Conservation (phyloP, 2,113 vertebrate genomes). For the Chionis minor region DNA sequence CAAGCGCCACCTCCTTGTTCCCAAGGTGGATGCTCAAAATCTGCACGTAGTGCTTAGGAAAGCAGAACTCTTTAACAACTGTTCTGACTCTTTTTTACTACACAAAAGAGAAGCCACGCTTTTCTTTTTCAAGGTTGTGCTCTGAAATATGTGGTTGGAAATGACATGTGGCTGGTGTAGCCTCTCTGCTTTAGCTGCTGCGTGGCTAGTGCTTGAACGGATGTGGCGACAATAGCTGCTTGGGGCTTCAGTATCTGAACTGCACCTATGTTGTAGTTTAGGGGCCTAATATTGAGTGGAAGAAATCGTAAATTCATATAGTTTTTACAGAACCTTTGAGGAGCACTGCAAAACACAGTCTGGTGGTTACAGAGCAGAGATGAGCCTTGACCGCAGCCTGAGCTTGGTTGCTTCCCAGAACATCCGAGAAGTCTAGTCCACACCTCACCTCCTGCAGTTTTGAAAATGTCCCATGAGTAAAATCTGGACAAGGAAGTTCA, state of each 20-base stretch:
- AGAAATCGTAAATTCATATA: background rate
- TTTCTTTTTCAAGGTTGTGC: background rate
- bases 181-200: background rate
- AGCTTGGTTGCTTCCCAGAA: background rate
- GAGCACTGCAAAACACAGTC: background rate
- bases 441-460: background rate
- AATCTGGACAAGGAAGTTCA: background rate
- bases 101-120: background rate
- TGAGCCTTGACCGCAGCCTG: background rate
- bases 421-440: background rate
- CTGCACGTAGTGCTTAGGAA: background rate
- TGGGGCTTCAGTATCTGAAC: background rate
- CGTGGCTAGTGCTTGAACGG: background rate
- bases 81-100: background rate
- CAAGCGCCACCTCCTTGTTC: background rate
- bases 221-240: background rate
- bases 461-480: background rate
- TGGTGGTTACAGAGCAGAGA: background rate
- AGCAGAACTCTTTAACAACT: background rate
- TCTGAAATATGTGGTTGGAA: background rate
- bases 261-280: fast-evolving
- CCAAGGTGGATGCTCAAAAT: background rate
- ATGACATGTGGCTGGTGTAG: background rate
- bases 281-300: background rate
- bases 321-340: background rate